Conservation (phyloP, 1,140 invertebrate species). For the Heliconius nattereri region DNA sequence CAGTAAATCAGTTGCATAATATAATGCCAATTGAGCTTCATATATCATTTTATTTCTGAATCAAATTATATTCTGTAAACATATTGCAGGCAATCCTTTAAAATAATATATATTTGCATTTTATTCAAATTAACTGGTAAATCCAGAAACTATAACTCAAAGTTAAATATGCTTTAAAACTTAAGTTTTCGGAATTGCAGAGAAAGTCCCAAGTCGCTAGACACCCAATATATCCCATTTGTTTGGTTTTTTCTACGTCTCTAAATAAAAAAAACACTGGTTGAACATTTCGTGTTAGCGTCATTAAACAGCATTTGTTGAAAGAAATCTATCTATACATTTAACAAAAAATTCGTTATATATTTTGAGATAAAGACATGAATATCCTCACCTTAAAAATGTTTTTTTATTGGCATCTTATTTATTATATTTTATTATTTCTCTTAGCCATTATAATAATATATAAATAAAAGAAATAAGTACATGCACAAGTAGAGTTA, state of each 20-base stretch:
- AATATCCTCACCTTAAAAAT: no score
- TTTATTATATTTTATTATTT: no score
- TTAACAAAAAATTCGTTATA: no score
- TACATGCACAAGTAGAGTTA: no score
- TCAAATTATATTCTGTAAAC: slow-evolving; percentile 34
- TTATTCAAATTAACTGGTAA: slow-evolving; percentile 21
- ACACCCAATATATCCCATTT: background rate
- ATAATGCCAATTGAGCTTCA: slow-evolving; percentile 30
- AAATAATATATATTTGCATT: slow-evolving; percentile 15
- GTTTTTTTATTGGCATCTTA: no score
- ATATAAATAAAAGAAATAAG: no score
- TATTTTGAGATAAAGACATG: no score
- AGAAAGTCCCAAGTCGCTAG: background rate
- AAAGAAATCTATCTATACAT: no score
- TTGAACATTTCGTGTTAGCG: no score
- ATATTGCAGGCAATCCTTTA: slow-evolving; percentile 16
- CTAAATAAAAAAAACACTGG: no score
- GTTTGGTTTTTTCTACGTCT: background rate
- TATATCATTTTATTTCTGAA: slow-evolving; percentile 35
- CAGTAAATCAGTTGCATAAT: slow-evolving; percentile 30
- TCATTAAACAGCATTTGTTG: no score
- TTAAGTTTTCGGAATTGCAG: background rate
- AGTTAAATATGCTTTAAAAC: background rate
- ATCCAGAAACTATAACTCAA: slow-evolving; percentile 23
- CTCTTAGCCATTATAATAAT: no score